Base-by-base conservation (phyloP, 2,113 vertebrate species). In the Platichthys stellatus region DNA sequence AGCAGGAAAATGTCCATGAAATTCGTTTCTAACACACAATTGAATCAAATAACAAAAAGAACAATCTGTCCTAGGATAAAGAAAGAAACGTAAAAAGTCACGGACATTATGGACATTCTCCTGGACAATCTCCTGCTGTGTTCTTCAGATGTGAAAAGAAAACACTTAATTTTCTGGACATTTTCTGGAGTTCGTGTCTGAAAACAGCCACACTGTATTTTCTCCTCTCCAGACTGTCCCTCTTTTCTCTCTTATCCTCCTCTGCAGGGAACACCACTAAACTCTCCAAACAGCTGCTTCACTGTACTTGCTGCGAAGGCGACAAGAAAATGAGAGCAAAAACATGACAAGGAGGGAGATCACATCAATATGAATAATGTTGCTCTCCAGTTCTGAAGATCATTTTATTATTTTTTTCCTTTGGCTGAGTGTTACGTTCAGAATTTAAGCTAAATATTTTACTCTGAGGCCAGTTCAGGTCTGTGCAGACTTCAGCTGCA, bases 251-350 rank as follows among this genome's bases (percentile, higher is more conserved):
- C 31, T 24, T 1, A 1, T 67, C 54, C 59, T 23, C 61, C 40
- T 13, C 40, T 35, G 56, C 26, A 60, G 63, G 26, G 38, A 47
- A 76, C 56, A 68, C 20, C 74, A 81, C 51, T 68, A 69, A 72
- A 74, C 51, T 69, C 31, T 51, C 31, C 17, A 59, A 10, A 53
- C 40, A 74, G 54, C 66, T 31, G 59, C 11, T 53, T 26, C 13
- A 60, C 53, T 43, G 56, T 31, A 63, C 79, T 74, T 20, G 23
- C 58, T 49, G 24, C 59, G 57, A 69, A 65, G 56, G 62, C 47
- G 71, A 26, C 0, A 20, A 81, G 38, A 21, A 74, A 76, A 70
- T 1, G 3, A 65, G 24, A 71, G 59, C 38, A 67, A 62, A 75
- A 67, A 21, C 56, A 62, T 12, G 9, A 74, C 17, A 77, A 49